A percentile compares a stretch with the other conserved stretches of the same genome.
Conservation (phyloP, 2,113 vertebrate genomes). For the Dromaius novaehollandiae region DNA sequence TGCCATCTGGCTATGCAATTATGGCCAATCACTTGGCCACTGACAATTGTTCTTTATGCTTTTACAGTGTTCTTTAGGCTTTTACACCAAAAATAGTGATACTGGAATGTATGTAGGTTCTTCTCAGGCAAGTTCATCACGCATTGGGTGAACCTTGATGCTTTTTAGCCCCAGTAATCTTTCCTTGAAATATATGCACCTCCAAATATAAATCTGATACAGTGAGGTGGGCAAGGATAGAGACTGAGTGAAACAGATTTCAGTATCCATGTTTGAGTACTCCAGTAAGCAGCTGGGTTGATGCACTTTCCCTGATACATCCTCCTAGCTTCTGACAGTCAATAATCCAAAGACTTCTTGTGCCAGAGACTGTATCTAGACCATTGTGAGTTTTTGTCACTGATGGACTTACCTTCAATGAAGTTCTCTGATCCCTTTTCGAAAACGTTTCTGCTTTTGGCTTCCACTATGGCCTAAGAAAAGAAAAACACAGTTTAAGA, state of each 20-base stretch:
- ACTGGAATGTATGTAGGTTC: not conserved
- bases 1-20: not conserved
- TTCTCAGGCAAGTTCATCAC: not conserved
- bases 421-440: not conserved
- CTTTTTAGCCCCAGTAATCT: not conserved
- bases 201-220: not conserved
- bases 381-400: fast-evolving
- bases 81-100: not conserved
- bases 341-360: not conserved
- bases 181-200: not conserved
- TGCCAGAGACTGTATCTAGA: not conserved
- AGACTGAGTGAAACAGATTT: not conserved
- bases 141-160: not conserved
- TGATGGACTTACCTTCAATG: not conserved
- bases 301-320: not conserved
- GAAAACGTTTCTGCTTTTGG: not conserved
- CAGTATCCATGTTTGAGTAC: not conserved
- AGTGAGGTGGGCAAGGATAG: not conserved
- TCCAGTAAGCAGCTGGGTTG: not conserved
- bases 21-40: not conserved
- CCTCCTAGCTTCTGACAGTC: not conserved
- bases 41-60: not conserved
- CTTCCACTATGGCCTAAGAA: not conserved
- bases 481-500: not conserved
- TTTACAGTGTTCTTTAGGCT: not conserved